A percentile compares a stretch with the other conserved stretches of the same genome.
These are phyloP conservation scores for Littorina saxatilis DNA, from an alignment of 1,140 invertebrate genomes.

Conservation along the genomic window DNA sequence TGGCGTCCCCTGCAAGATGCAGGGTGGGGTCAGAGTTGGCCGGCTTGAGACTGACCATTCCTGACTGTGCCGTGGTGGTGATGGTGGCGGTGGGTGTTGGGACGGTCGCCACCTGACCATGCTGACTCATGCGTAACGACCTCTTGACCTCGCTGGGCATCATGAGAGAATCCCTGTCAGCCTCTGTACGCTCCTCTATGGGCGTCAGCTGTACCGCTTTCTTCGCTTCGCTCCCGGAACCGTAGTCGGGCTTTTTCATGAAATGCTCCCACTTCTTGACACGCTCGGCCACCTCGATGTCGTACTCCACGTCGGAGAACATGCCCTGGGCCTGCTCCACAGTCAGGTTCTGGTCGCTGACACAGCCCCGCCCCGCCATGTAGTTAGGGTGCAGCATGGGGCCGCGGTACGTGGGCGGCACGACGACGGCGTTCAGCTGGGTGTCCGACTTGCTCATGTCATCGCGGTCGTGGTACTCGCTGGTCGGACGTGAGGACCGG, in stretches of 20 bases:
- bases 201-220: slow-evolving; percentile 43
- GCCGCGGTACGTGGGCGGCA: slow-evolving; percentile 31
- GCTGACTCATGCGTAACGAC: slow-evolving; percentile 41
- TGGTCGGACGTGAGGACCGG: slow-evolving; percentile 32
- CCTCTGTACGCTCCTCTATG: slow-evolving; percentile 47
- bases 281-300: slow-evolving; percentile 70
- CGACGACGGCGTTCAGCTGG: slow-evolving; percentile 57
- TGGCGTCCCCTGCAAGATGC: slow-evolving; percentile 47
- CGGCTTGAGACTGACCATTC: slow-evolving; percentile 29
- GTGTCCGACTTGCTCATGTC: slow-evolving; percentile 69
- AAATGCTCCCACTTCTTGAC: slow-evolving; percentile 71
- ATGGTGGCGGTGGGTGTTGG: neutral
- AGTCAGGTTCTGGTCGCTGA: slow-evolving; percentile 40
- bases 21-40: slow-evolving; percentile 48
- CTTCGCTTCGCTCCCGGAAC: slow-evolving; percentile 38
- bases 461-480: slow-evolving; percentile 50
- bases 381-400: slow-evolving; percentile 47
- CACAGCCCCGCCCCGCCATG: slow-evolving; percentile 29
- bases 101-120: neutral
- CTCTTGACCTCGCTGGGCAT: slow-evolving; percentile 45
- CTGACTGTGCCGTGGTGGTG: neutral
- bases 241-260: slow-evolving; percentile 54
- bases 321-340: slow-evolving; percentile 58
- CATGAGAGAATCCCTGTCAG: slow-evolving; percentile 43
- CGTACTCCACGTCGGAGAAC: slow-evolving; percentile 73